These are phyloP conservation scores for Oscheius onirici DNA, from an alignment of 2,888 invertebrate genomes.

Conservation along the genomic window DNA sequence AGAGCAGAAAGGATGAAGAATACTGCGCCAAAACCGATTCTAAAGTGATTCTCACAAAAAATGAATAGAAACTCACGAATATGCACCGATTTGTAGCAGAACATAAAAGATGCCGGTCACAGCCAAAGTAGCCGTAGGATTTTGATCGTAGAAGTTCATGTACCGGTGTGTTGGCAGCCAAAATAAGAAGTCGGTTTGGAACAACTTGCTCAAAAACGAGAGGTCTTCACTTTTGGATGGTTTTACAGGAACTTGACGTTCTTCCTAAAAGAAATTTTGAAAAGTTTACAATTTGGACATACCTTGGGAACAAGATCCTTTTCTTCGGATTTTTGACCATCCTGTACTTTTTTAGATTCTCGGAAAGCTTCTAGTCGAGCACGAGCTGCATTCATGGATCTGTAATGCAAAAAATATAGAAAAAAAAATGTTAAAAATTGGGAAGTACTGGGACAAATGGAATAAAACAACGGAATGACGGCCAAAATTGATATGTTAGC, in stretches of 20 bases:
- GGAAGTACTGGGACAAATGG: no score
- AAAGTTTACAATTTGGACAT: not conserved
- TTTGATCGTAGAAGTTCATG: not conserved
- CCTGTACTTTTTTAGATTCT: conserved; percentile 3
- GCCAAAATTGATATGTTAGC: no score
- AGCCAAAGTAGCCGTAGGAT: not conserved
- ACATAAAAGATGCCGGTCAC: not conserved
- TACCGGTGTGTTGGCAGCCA: conserved; percentile 7
- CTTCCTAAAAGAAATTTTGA: not conserved
- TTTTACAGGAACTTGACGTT: no score
- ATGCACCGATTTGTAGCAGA: not conserved
- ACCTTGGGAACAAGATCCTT: not conserved
- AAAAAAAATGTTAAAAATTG: no score
- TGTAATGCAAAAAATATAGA: no score
- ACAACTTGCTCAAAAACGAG: not conserved
- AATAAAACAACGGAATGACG: no score
- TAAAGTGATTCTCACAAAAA: conserved; percentile 18
- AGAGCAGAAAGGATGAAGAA: conserved; percentile 85
- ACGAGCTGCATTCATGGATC: conserved; percentile 3
- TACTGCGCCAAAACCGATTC: conserved; percentile 87
- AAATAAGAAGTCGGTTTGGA: not conserved
- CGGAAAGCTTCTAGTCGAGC: conserved; percentile 9
- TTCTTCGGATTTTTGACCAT: no score
- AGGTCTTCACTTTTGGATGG: not conserved
- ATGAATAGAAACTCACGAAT: conserved; percentile 3